Evolutionary conservation across 2,113 vertebrate genomes (phyloP), one percentile per base, ranked within the genome.

Genomic region (Isichthys henryi): DNA sequence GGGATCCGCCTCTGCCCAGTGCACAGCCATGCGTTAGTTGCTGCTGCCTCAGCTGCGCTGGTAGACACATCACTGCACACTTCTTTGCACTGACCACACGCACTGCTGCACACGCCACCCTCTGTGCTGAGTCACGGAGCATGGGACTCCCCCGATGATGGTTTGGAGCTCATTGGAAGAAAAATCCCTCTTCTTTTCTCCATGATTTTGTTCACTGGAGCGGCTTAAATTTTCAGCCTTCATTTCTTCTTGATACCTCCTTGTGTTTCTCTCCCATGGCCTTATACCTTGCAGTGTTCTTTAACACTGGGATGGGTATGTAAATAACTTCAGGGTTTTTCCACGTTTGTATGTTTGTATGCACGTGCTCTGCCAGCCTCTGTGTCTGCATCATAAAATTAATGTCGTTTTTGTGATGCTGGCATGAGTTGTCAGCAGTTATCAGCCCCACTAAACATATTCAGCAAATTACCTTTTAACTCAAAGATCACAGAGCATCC

Each of bases 1-100:
- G 95, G 96, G 1, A 1, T 17, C 27, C 3, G 19, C 39, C 39
- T 7, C 56, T n/a, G 35, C 53, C 15, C 10, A 23, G 3, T 21
- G 50, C 31, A 43, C 49, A 5, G 45, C 83, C 23, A 5, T 27
- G 48, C 23, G 13, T 15, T 15, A 1, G 1, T 27, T 1, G 83
- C n/a, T 46, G 48, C 46, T 13, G 48, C 83, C 23, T 86, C 23
- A 27, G 82, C 50, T 39, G 27, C 1, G 3, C 49, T 53, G 43
- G 35, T 31, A 8, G 23, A 80, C 46, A 43, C 17, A 77, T 5
- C 31, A 23, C 88, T 70, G 87, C 56, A 5, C 45, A 49, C 21
- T 35, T 53, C 86, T 66, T 46, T 27, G 35, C 86, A 43, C 39
- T 86, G 83, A 3, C 83, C 46, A 49, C 83, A 46, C 46, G 46